Evolutionary conservation across 1,140 invertebrate species (phyloP), one percentile per base, ranked within the genome.

Genomic region (Adelges cooleyi): DNA sequence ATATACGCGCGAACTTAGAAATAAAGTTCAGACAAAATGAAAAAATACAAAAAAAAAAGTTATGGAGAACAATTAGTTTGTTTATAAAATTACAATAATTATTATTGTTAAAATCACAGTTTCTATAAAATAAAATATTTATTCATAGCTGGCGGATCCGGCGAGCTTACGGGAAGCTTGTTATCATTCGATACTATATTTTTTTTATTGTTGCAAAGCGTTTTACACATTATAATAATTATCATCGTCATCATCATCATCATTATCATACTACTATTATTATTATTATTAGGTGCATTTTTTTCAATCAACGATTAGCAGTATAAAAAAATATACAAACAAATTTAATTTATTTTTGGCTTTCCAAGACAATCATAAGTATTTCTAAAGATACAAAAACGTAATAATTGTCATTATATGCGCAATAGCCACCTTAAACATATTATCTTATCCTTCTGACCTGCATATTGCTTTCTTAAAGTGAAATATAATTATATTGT

Each of bases 301-400:
- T 46, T 46, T 62, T 46, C 42, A 42, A 18, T 17, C 44, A 20
- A 59, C 40, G 15, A 56, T 40, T 59, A 46, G 40, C 23, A 46
- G 20, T n/a, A 17, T 44, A 25, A 59, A 22, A 42, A 46, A 59
- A 44, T 20, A 13, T 44, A 44, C 40, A 46, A 59, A 44, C 38
- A 17, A 62, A 62, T 25, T 46, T 38, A 62, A 46, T 27, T 15
- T 29, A 46, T 27, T 48, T 46, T 62, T 62, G 38, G 56, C 56
- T 62, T 62, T 48, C 40, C 46, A 36, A 62, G 56, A 62, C 56
- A 62, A 62, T 62, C 56, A 33, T 33, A 33, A 62, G 46, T 62
- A 62, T 62, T 62, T 62, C 40, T 62, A 62, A 62, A 42, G 25
- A 46, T 46, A 25, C 44, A 27, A 44, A 46, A 18, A 23, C 29